Percentiles rank a stretch among this genome's conserved stretches.
phyloP scores from a whole-genome alignment of 2,888 invertebrate genomes.

The Oscheius sp. region DNA sequence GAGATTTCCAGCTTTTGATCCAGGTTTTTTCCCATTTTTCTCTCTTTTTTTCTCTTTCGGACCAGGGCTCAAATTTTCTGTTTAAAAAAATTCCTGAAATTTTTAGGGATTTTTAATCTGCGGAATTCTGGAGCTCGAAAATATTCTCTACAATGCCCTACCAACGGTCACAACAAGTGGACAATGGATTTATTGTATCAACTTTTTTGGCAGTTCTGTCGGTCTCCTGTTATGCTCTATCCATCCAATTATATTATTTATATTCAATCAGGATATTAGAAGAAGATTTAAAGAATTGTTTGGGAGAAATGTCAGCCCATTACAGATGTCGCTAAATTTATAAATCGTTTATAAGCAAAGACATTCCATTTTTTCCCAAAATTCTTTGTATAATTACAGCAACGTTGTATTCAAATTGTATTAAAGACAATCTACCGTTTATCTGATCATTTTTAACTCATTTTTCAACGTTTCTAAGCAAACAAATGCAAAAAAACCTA shows the following conservation, averaged over 20 bases:
- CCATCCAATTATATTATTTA: slow-evolving; percentile 9
- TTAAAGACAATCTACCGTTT: no score
- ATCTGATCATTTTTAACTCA: no score
- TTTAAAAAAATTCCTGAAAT: not conserved
- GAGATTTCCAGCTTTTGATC: slow-evolving; percentile 5
- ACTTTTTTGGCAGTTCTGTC: not conserved
- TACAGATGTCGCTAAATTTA: no score
- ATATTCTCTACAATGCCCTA: not conserved
- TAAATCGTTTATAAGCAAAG: no score
- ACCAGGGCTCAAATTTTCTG: no score
- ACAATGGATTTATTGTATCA: slow-evolving; percentile 4
- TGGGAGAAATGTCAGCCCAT: no score
- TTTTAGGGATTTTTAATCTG: slow-evolving; percentile 5
- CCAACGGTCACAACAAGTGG: not conserved
- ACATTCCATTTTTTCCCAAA: no score
- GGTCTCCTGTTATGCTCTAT: not conserved
- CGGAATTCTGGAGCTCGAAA: not conserved
- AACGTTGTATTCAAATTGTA: no score
- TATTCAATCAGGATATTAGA: not conserved
- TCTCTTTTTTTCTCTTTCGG: no score
- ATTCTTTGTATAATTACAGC: no score
- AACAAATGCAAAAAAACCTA: no score
- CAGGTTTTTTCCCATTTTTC: not conserved
- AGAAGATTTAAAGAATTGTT: not conserved
- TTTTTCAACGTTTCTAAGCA: no score